A percentile compares a stretch with the other conserved stretches of the same genome.
Conservation (phyloP, 1,140 invertebrate genomes). For the Sinella curviseta region DNA sequence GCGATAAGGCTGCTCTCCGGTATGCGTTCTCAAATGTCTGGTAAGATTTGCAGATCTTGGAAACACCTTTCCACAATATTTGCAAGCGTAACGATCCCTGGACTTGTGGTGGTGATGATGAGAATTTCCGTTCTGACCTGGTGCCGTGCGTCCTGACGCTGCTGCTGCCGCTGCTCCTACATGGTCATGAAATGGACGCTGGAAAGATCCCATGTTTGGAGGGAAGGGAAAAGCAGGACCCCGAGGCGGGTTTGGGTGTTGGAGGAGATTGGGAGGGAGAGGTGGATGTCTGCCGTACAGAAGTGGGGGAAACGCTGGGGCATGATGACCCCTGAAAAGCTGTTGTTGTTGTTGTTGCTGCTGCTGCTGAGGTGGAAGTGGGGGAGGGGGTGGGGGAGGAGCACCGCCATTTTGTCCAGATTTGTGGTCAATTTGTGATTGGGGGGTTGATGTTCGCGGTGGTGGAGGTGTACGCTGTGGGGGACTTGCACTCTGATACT, state of each 20-base stretch:
- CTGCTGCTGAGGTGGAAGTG: slow-evolving; percentile 49
- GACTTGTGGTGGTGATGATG: too few relatives aligned
- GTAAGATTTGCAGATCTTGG: slow-evolving; percentile 98
- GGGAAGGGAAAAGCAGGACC: slow-evolving; percentile 13
- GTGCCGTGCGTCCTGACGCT: slow-evolving; percentile 58
- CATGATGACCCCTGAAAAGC: slow-evolving; percentile 33
- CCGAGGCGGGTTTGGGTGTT: slow-evolving; percentile 6
- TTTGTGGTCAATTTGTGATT: background rate
- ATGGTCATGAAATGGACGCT: slow-evolving; percentile 43
- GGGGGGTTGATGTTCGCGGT: background rate
- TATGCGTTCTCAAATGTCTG: slow-evolving; percentile 93
- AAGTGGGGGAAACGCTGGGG: slow-evolving; percentile 21
- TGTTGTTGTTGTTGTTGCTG: slow-evolving; percentile 49
- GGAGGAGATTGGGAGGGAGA: slow-evolving; percentile 31
- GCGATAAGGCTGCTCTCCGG: slow-evolving; percentile 96
- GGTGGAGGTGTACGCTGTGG: background rate
- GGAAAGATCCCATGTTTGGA: slow-evolving; percentile 28
- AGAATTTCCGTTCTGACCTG: too few relatives aligned
- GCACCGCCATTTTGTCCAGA: background rate
- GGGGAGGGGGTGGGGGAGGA: background rate
- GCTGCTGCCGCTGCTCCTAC: slow-evolving; percentile 49
- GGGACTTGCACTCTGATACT: slow-evolving; percentile 49
- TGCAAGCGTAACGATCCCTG: slow-evolving; percentile 93
- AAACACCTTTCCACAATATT: slow-evolving; percentile 90
- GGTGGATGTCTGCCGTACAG: slow-evolving; percentile 44